Percentiles rank a stretch among this genome's conserved stretches.
phyloP scores from a whole-genome alignment of 23 tunicate species.

The Ascidia mentula region DNA sequence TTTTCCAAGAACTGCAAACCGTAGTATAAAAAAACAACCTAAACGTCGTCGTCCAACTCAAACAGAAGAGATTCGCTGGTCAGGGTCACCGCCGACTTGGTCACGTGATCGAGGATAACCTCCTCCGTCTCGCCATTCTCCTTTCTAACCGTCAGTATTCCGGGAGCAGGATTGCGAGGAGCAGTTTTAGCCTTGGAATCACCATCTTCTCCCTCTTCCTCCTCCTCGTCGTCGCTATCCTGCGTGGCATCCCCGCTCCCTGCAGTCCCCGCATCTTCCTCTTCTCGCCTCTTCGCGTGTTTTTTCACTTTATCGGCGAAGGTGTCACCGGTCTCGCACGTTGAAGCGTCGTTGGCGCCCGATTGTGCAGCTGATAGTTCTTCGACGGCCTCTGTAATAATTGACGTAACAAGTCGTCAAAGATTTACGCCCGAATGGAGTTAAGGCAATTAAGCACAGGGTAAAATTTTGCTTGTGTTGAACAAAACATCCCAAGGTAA shows the following conservation, averaged over 20 bases:
- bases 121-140: conserved; percentile 10
- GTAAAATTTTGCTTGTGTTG: too few relatives aligned
- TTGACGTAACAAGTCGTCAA: too few relatives aligned
- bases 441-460: too few relatives aligned
- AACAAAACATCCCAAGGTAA: too few relatives aligned
- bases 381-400: too few relatives aligned
- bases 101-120: conserved; percentile 34
- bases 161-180: conserved; percentile 1
- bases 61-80: conserved; percentile 36
- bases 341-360: too few relatives aligned
- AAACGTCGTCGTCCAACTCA: conserved; percentile 45
- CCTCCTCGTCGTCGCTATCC: conserved; percentile 10
- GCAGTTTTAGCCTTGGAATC: neutral
- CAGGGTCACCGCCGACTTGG: conserved; percentile 45
- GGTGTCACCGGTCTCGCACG: neutral
- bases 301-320: conserved; percentile 1
- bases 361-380: too few relatives aligned
- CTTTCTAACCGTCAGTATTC: conserved; percentile 16
- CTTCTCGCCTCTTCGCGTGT: neutral
- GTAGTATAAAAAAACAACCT: too few relatives aligned
- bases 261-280: neutral
- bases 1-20: too few relatives aligned
- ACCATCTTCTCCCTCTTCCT: neutral
- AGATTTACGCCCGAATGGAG: too few relatives aligned
- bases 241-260: neutral